Evolutionary conservation across 2,113 vertebrate species (phyloP).

Genomic region (Glareola pratincola): DNA sequence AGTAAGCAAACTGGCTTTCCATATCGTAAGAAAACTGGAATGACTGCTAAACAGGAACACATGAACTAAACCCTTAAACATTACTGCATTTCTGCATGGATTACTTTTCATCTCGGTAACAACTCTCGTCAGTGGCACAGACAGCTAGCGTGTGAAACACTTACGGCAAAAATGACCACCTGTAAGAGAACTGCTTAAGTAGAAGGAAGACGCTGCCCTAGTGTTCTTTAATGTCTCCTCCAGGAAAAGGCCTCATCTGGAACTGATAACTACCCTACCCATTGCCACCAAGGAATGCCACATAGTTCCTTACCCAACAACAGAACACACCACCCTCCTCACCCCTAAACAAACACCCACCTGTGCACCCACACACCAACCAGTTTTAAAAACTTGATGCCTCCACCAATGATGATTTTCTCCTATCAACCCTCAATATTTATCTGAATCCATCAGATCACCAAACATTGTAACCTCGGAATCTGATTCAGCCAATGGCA

Average conservation of each 20-base stretch:
- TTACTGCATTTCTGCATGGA: not conserved
- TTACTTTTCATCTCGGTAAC: not conserved
- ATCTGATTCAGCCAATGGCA: not conserved
- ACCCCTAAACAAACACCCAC: not conserved
- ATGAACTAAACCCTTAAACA: not conserved
- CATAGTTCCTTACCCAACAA: not conserved
- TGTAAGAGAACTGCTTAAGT: not conserved
- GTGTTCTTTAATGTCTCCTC: not conserved
- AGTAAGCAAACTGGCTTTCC: not conserved
- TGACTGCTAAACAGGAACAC: not conserved
- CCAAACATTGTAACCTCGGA: rapidly evolving
- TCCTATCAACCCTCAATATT: not conserved
- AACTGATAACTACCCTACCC: not conserved
- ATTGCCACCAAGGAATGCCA: not conserved
- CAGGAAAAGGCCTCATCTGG: not conserved
- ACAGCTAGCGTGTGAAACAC: not conserved
- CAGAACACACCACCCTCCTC: rapidly evolving
- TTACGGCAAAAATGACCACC: not conserved
- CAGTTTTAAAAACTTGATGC: not conserved
- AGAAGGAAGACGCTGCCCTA: not conserved
- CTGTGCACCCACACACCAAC: not conserved
- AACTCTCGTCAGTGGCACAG: not conserved
- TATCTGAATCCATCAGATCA: not conserved
- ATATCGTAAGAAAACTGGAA: not conserved
- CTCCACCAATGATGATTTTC: not conserved